Conservation (phyloP, 2,797 vertebrate species). For the Falco concolor region DNA sequence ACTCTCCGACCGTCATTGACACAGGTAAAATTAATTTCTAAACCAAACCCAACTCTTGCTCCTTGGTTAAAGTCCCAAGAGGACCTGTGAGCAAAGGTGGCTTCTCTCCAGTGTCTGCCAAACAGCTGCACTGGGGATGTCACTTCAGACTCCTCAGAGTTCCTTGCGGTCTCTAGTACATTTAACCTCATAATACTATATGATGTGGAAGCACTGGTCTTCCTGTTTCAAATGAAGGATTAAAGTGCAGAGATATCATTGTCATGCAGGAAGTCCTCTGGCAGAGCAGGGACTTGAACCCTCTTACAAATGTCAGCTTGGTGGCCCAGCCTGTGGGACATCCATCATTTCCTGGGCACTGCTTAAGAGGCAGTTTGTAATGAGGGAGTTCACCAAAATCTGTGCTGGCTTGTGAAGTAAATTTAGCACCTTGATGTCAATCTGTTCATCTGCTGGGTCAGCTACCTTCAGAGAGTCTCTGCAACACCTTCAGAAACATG, state of each 20-base stretch:
- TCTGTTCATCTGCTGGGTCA: not conserved
- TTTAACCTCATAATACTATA: accelerated
- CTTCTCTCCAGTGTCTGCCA: not conserved
- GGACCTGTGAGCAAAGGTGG: not conserved
- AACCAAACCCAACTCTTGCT: not conserved
- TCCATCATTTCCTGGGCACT: not conserved
- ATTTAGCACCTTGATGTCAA: not conserved
- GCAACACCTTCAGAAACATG: accelerated
- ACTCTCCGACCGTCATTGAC: not conserved
- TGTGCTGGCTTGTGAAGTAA: not conserved
- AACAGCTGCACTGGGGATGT: not conserved
- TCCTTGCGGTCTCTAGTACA: accelerated
- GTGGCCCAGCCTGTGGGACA: not conserved
- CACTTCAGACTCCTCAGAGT: accelerated
- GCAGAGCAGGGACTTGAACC: not conserved
- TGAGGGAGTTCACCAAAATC: not conserved
- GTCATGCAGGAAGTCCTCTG: not conserved
- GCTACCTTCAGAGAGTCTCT: not conserved
- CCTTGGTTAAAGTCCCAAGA: not conserved
- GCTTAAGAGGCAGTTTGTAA: accelerated
- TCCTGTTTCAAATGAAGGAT: not conserved
- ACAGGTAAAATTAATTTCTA: not conserved
- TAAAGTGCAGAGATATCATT: not conserved
- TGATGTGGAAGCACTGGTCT: not conserved
- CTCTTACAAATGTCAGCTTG: not conserved